These are phyloP conservation scores for Gastrophysa polygoni DNA, from an alignment of 2,888 invertebrate genomes.

Conservation along the genomic window DNA sequence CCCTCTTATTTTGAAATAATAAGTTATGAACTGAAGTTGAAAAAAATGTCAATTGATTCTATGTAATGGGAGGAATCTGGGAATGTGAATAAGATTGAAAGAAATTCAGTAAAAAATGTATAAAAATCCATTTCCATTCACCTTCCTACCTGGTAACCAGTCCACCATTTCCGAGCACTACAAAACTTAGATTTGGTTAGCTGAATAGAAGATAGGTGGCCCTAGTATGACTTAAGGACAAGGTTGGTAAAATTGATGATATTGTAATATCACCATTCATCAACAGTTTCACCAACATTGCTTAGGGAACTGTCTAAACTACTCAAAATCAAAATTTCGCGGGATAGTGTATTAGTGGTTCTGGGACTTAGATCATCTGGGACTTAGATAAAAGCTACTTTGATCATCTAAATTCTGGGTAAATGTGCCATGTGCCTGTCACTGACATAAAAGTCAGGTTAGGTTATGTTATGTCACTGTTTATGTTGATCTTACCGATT, in stretches of 20 bases:
- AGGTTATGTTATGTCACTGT: too few species aligned
- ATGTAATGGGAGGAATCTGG: slow-evolving; percentile 21
- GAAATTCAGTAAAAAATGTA: slow-evolving; percentile 16
- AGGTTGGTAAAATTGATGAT: slow-evolving; percentile 2
- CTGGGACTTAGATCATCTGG: too few species aligned
- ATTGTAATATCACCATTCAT: slow-evolving; percentile 1
- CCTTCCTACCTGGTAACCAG: slow-evolving; percentile 39
- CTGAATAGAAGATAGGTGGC: slow-evolving; percentile 15
- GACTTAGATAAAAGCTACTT: too few species aligned
- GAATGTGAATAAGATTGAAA: slow-evolving; percentile 1
- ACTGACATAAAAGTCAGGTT: too few species aligned
- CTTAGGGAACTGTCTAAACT: too few species aligned
- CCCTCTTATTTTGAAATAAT: slow-evolving; percentile 37
- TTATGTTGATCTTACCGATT: too few species aligned
- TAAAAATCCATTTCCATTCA: slow-evolving; percentile 33
- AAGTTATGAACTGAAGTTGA: slow-evolving; percentile 7
- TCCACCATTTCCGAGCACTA: slow-evolving; percentile 33
- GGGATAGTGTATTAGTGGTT: too few species aligned
- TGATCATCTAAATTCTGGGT: too few species aligned
- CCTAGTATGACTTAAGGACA: background rate
- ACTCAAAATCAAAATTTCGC: too few species aligned
- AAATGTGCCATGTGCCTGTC: too few species aligned
- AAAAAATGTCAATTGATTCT: slow-evolving; percentile 11
- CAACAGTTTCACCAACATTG: too few species aligned
- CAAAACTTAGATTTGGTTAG: slow-evolving; percentile 20